Conservation (phyloP, 2,888 invertebrate species). For the Trichacis sp. region DNA sequence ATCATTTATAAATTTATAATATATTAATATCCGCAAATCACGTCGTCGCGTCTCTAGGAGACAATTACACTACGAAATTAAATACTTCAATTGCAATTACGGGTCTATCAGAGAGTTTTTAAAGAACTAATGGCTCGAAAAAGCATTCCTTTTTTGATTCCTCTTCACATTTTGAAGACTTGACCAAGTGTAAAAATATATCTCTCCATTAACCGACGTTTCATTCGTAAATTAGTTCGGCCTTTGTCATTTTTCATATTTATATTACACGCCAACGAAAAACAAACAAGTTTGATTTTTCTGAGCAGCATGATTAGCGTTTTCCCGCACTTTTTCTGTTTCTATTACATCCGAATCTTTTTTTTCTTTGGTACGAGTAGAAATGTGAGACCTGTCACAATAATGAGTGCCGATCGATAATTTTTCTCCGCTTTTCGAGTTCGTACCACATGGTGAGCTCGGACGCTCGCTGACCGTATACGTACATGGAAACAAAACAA, state of each 20-base stretch:
- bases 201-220: constrained; percentile 45
- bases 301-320: constrained; percentile 31
- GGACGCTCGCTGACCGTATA: too few species aligned
- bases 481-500: too few species aligned
- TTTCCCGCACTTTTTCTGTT: too few species aligned
- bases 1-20: too few species aligned
- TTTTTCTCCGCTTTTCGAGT: constrained; percentile 17
- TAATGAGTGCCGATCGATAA: constrained; percentile 17
- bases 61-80: constrained; percentile 35
- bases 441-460: too few species aligned
- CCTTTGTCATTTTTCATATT: constrained; percentile 27
- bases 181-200: constrained; percentile 61
- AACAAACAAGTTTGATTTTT: constrained; percentile 35
- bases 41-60: constrained; percentile 54
- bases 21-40: neutral
- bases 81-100: too few species aligned
- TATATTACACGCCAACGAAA: constrained; percentile 34
- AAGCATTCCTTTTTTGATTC: constrained; percentile 41
- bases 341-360: constrained; percentile 10
- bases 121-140: constrained; percentile 41
- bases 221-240: constrained; percentile 32
- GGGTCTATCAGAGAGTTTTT: constrained; percentile 44
- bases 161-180: constrained; percentile 38
- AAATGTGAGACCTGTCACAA: constrained; percentile 45
- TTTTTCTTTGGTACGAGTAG: constrained; percentile 35